phyloP scores from a whole-genome alignment of 2,888 invertebrate species.

The Pandemis heparana region DNA sequence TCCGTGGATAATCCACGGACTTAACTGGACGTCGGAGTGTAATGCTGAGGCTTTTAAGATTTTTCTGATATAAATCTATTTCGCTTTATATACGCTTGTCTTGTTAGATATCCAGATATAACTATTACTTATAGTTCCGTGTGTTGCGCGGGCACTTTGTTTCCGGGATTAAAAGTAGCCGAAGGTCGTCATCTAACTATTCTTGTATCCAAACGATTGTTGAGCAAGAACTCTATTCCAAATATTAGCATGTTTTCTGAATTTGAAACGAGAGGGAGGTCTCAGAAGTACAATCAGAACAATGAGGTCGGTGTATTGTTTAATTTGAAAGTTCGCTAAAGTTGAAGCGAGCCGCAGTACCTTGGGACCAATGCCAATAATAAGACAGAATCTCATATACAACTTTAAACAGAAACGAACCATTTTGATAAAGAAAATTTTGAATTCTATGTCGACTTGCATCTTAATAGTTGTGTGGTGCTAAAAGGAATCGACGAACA shows the following conservation, averaged over 20 bases:
- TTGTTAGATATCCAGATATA: no score
- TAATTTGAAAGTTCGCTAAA: constrained; percentile 15
- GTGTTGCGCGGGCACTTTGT: no score
- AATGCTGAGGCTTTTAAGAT: constrained; percentile 23
- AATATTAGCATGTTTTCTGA: constrained; percentile 20
- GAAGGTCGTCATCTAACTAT: not conserved
- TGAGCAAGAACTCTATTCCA: not conserved
- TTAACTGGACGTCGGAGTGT: constrained; percentile 18
- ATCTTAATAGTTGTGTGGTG: not conserved
- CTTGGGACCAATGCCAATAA: constrained; percentile 20
- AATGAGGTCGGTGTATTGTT: constrained; percentile 22
- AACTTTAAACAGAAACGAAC: not conserved
- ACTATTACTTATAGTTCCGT: no score
- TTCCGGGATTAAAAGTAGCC: no score
- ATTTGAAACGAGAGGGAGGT: not conserved
- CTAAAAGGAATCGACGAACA: not conserved
- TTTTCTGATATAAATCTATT: constrained; percentile 2
- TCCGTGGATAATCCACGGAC: constrained; percentile 23
- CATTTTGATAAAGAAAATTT: not conserved
- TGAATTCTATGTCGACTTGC: not conserved
- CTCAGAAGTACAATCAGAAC: constrained; percentile 20
- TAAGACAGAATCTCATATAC: constrained; percentile 22
- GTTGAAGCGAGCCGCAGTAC: constrained; percentile 15
- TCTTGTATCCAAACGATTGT: not conserved
- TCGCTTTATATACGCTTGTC: not conserved